Evolutionary conservation across 2,113 vertebrate genomes (phyloP).

Genomic region (Nymphicus hollandicus): DNA sequence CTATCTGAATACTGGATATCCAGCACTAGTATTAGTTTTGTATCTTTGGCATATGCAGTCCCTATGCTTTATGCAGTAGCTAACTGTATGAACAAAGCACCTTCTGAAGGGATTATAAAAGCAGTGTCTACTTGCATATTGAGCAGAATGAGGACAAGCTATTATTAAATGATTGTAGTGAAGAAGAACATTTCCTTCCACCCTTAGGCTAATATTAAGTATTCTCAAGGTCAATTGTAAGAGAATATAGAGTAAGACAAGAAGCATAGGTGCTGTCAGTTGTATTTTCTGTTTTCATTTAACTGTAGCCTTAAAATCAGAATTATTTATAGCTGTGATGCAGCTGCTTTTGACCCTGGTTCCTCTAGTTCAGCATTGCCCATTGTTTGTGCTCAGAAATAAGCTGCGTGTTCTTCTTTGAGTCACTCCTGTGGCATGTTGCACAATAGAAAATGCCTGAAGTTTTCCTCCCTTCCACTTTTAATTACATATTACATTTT

Average conservation of each 20-base stretch:
- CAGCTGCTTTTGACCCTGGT: slow-evolving; percentile 7
- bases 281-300: slow-evolving; percentile 53
- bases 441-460: background rate
- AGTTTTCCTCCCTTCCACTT: background rate
- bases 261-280: slow-evolving; percentile 39
- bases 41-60: background rate
- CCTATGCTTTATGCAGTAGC: background rate
- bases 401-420: background rate
- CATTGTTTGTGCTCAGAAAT: background rate
- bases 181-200: background rate
- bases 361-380: background rate
- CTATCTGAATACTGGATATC: background rate
- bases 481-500: background rate
- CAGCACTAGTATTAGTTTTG: background rate
- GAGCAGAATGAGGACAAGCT: slow-evolving; percentile 20
- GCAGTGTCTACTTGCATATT: background rate
- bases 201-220: slow-evolving; percentile 40
- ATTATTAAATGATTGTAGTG: slow-evolving; percentile 7
- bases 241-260: slow-evolving; percentile 40
- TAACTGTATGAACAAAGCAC: background rate
- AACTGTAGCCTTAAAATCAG: slow-evolving; percentile 18
- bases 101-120: background rate
- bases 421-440: background rate
- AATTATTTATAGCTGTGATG: slow-evolving; percentile 19
- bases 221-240: slow-evolving; percentile 60